Base-by-base conservation (phyloP, 2,113 vertebrate genomes). In the Podiceps cristatus region DNA sequence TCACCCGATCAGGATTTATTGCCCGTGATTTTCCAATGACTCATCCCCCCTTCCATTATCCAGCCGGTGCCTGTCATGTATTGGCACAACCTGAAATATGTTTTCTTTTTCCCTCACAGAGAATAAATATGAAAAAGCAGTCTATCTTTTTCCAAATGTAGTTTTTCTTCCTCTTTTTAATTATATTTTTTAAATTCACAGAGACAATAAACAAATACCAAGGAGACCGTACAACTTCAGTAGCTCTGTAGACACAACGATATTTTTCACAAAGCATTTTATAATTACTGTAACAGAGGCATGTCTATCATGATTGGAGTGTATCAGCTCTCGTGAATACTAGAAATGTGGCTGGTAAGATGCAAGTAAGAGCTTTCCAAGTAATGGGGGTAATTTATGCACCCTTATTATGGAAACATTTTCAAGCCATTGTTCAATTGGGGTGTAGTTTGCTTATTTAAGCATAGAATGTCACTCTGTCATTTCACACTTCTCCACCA, bases 381-480 rank as follows among this genome's bases (percentile, higher is more conserved):
- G 85, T 76, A 93, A 81, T 69, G 59, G 86, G 79, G 67, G 84
- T 96, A 96, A 96, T 97, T 96, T 97, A 96, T 96, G 93, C 94
- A 96, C 80, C 49, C 92, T 94, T 96, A 95, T 96, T 96, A 96
- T 73, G 73, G 77, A 97, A 97, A 95, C 91, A 91, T 95, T 96
- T 95, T 82, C 42, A 0, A 93, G 72, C 62, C 58, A 75, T 90
- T 97, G 93, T 96, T 97, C 18, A 16, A 93, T 96, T 96, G 78
- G 89, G 91, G 92, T 91, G 86, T 96, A 96, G 95, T 95, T 96
- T 96, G 95, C 89, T 96, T 97, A 95, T 97, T 94, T 97, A 90
- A 97, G 91, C 95, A 91, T 94, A 97, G 92, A 96, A 94, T 95
- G 93, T 96, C 95, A 89, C 93, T 96, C 95, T 91, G 93, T 94